These are phyloP conservation scores for Styela plicata DNA, from an alignment of 23 tunicate species.

Conservation along the genomic window DNA sequence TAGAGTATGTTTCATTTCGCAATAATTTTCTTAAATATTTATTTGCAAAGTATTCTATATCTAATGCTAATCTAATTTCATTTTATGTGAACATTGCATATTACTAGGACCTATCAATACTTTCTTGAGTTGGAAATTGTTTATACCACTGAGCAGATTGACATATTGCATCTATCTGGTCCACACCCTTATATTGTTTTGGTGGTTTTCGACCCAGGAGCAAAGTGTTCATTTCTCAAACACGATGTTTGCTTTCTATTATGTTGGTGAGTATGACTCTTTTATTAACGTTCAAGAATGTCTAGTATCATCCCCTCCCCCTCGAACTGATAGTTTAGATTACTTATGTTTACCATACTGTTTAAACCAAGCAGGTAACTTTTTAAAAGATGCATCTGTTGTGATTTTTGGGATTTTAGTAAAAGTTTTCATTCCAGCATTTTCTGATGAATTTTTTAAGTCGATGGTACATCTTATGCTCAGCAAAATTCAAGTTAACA, in stretches of 20 bases:
- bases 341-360: not conserved
- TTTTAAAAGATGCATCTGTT: too few species aligned
- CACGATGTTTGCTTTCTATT: conserved; percentile 3
- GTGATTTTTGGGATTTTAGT: not conserved
- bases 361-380: not conserved
- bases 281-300: not conserved
- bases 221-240: conserved; percentile 40
- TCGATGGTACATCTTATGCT: too few species aligned
- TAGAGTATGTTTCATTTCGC: too few species aligned
- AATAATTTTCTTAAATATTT: too few species aligned
- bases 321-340: not conserved
- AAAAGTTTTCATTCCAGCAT: not conserved
- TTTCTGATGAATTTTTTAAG: too few species aligned
- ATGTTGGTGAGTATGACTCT: not conserved
- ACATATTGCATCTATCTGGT: conserved; percentile 75
- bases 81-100: too few species aligned
- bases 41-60: too few species aligned
- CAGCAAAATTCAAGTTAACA: too few species aligned
- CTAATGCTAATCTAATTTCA: too few species aligned
- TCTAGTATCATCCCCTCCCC: too few species aligned
- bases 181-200: conserved; percentile 55
- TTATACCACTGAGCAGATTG: conserved; percentile 76
- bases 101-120: conserved; percentile 81
- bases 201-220: conserved; percentile 49
- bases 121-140: conserved; percentile 72